Evolutionary conservation across 2,113 vertebrate genomes (phyloP), one percentile per base, ranked within the genome.

Genomic region (Perca fluviatilis): DNA sequence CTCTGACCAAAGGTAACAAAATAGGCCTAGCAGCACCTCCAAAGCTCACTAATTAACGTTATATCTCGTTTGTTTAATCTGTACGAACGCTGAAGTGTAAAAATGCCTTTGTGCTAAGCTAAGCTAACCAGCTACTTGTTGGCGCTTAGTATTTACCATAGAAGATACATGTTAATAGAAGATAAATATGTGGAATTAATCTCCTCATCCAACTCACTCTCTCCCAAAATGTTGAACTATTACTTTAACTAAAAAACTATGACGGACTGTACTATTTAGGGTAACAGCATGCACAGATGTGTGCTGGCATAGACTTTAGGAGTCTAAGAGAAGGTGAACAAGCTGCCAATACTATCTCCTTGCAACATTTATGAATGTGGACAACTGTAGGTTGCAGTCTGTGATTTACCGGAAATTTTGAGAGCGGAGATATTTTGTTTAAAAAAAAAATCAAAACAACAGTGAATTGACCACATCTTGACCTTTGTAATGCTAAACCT

Each of bases 401-500:
- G 1, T 9, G 15, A 57, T 71, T 80, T 13, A 40, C 7, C 0
- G 0, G n/a, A 76, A 27, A 69, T 49, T 21, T 71, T 16, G 11
- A 14, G 2, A 80, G 66, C 0, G 0, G 13, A 21, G 36, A 69
- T 19, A 25, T 74, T 73, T 71, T 77, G 36, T 66, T 73, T 68
- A 1, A 50, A 19, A 19, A 19, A 19, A 64, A 64, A 57, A 47
- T 56, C 3, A 10, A 62, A 72, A 61, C 74, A 81, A 27, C 49
- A 64, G 13, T 19, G 58, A 69, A 65, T 9, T 63, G 80, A 77
- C 80, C 89, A 74, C 27, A 46, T 33, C 5, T 16, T 81, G 87
- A 86, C 87, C 89, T 87, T 87, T 92, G 25, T 79, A 16, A 57
- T 63, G 69, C 78, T 60, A 74, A 91, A 83, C 80, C 73, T 74